Evolutionary conservation across 2,113 vertebrate genomes (phyloP).

Genomic region (Morone saxatilis): DNA sequence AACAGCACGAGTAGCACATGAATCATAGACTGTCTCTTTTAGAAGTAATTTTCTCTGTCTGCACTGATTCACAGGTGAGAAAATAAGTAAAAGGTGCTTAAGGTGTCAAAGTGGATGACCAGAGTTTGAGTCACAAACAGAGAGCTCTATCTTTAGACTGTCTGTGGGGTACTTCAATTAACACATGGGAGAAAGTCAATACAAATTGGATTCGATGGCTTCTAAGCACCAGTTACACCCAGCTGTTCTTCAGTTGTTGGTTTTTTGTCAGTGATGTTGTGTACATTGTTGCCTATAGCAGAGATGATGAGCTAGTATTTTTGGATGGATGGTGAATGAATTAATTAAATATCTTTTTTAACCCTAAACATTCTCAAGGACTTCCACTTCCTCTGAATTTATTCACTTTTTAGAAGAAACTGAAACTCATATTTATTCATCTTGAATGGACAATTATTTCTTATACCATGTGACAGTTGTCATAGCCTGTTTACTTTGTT

Average conservation of each 20-base stretch:
- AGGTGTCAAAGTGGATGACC: slow-evolving; percentile 56
- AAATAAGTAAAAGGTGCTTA: slow-evolving; percentile 32
- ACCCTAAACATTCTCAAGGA: too few species aligned
- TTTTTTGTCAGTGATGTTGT: slow-evolving; percentile 1
- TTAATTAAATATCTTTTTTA: too few species aligned
- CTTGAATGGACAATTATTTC: neutral
- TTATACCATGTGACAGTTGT: neutral
- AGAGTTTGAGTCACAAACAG: slow-evolving; percentile 66
- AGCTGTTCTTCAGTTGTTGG: neutral
- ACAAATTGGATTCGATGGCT: slow-evolving; percentile 40
- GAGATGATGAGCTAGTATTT: neutral
- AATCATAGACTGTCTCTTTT: neutral
- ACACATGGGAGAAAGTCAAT: slow-evolving; percentile 62
- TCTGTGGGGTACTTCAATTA: slow-evolving; percentile 56
- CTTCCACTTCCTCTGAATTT: too few species aligned
- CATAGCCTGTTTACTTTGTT: neutral
- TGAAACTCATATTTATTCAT: neutral
- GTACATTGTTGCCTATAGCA: neutral
- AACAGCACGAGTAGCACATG: neutral
- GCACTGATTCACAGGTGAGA: slow-evolving; percentile 40
- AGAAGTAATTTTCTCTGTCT: neutral
- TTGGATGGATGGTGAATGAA: too few species aligned
- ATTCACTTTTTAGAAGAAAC: neutral
- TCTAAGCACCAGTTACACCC: slow-evolving; percentile 8
- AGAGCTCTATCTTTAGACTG: slow-evolving; percentile 64